Conservation (phyloP, 2,888 invertebrate species). For the Alentia gelatinosa region DNA sequence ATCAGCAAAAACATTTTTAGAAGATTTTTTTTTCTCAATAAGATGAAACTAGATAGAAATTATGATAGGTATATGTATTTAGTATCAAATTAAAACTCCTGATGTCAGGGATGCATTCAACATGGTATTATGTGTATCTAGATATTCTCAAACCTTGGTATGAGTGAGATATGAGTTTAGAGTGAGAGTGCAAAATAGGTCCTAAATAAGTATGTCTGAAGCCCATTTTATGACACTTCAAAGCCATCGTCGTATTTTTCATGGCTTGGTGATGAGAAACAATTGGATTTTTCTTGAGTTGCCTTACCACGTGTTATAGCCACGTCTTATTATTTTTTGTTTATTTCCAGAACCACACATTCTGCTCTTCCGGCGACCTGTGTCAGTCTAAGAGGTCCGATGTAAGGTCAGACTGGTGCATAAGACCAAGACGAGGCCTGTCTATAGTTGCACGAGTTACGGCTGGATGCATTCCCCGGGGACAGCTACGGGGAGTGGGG, state of each 20-base stretch:
- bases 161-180: not conserved
- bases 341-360: conserved; percentile 65
- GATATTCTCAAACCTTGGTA: no score
- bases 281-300: not conserved
- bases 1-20: no score
- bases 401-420: not conserved
- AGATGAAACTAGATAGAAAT: no score
- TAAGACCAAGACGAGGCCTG: not conserved
- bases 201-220: no score
- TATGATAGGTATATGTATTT: no score
- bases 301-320: not conserved
- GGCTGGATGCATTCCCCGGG: not conserved
- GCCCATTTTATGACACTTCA: not conserved
- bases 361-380: conserved; percentile 63
- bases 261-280: not conserved
- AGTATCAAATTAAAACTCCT: no score
- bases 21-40: no score
- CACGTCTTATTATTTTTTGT: not conserved
- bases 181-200: not conserved
- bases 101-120: no score
- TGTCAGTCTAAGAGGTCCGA: not conserved
- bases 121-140: no score
- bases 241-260: not conserved
- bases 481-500: not conserved
- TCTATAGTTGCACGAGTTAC: not conserved